phyloP scores from a whole-genome alignment of 2,888 invertebrate genomes.

The Tromatobia lineatoria region DNA sequence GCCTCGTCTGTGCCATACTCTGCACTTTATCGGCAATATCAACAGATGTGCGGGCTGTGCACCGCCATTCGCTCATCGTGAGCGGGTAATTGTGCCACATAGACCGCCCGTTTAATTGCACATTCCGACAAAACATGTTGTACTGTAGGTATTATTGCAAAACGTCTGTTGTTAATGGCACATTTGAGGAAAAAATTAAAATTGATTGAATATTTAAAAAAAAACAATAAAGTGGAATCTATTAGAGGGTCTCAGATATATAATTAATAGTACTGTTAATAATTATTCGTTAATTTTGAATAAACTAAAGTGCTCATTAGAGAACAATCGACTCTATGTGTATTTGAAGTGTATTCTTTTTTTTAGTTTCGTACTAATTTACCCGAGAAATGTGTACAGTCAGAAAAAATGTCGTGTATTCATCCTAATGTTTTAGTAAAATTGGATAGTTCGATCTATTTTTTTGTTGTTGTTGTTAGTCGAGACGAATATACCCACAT shows the following conservation, averaged over 20 bases:
- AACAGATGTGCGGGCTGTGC: constrained; percentile 72
- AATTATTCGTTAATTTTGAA: too few species aligned
- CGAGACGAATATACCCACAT: too few species aligned
- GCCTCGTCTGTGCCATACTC: constrained; percentile 32
- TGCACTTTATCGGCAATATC: constrained; percentile 70
- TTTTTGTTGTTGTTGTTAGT: too few species aligned
- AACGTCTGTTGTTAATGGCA: neutral
- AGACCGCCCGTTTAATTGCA: constrained; percentile 70
- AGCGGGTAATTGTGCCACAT: constrained; percentile 71
- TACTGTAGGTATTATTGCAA: constrained; percentile 1
- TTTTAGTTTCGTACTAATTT: too few species aligned
- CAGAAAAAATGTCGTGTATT: too few species aligned
- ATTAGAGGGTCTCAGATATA: neutral
- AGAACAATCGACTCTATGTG: too few species aligned
- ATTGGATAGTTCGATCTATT: too few species aligned
- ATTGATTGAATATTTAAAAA: neutral
- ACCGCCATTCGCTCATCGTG: constrained; percentile 29
- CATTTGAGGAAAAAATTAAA: neutral
- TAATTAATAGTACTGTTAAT: neutral
- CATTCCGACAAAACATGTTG: constrained; percentile 42
- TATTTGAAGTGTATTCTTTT: too few species aligned
- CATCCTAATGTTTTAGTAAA: too few species aligned
- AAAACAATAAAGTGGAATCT: neutral
- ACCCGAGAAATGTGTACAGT: too few species aligned
- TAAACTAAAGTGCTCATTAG: too few species aligned